phyloP scores from a whole-genome alignment of 1,140 invertebrate species.

The Drosophila leontia region DNA sequence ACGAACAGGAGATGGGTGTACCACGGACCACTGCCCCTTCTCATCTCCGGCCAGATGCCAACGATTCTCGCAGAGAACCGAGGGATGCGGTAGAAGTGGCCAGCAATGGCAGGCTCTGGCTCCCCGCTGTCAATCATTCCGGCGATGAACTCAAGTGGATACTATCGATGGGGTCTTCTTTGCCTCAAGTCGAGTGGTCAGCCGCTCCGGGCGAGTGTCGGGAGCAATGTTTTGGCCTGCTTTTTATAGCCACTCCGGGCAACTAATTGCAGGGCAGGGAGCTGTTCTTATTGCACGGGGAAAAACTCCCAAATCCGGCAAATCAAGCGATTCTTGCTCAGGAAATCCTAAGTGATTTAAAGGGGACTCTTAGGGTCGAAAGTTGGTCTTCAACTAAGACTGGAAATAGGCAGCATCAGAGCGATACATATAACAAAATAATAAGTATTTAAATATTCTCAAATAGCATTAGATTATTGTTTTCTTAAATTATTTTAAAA shows the following conservation, averaged over 20 bases:
- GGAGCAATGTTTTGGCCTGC: constrained; percentile 15
- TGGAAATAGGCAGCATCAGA: neutral
- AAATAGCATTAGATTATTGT: neutral
- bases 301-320: neutral
- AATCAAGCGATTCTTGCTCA: neutral
- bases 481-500: neutral
- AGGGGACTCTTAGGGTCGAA: too few relatives aligned
- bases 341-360: neutral
- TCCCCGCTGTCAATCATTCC: constrained; percentile 43
- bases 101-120: constrained; percentile 37
- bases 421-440: neutral
- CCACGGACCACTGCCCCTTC: constrained; percentile 28
- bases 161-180: constrained; percentile 27
- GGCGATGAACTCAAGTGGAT: constrained; percentile 33
- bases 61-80: constrained; percentile 63
- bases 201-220: constrained; percentile 41
- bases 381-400: neutral
- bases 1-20: constrained; percentile 42
- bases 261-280: constrained; percentile 33
- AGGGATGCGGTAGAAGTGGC: constrained; percentile 70
- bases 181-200: constrained; percentile 35
- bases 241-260: constrained; percentile 56
- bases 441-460: neutral
- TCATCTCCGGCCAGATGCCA: constrained; percentile 68
- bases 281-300: neutral